Base-by-base conservation (phyloP, 2,888 invertebrate genomes). In the Andrena bucephala region DNA sequence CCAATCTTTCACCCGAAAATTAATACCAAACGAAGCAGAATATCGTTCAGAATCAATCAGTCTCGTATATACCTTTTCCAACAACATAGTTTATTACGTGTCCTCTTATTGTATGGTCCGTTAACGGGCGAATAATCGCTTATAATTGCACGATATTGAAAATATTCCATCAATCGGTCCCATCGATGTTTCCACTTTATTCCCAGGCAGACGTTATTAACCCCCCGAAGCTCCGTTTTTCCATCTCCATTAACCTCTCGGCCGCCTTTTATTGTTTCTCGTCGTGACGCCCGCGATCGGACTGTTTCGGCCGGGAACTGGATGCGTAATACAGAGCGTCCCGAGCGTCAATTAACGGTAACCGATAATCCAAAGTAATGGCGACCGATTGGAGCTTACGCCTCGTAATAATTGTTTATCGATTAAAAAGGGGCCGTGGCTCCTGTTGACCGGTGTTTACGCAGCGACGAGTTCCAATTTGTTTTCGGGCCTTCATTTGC, bases 351-450 rank as follows among this genome's bases (percentile, higher is more conserved):
- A 85, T 85, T 85, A 85, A 85, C 84, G 84, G 81, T 83, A 77
- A 85, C 84, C 84, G 77, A 85, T 85, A 85, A 85, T 85, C 81
- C 84, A 63, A 75, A 73, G 81, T 83, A 84, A 85, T 84, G 84
- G 84, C 84, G 77, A 70, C 75, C 83, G 81, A 84, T 83, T 83
- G 83, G 74, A 67, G 84, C 83, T 83, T 84, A 67, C 79, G 84
- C 84, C 72, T 68, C 54, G 80, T 57, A 83, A 83, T 84, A 84
- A 84, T 76, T 83, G 83, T 84, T 83, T 83, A 83, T 84, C 83
- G 84, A 83, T 79, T 80, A 78, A 76, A 83, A 84, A 84, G 75
- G 62, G 52, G 42, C 50, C 65, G 60, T n/a, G 72, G 33, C 62
- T 27, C 27, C n/a, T 42, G n/a, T 36, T 65, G 68, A 57, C 6